Evolutionary conservation across 2,113 vertebrate genomes (phyloP).

Genomic region (Eublepharis macularius): DNA sequence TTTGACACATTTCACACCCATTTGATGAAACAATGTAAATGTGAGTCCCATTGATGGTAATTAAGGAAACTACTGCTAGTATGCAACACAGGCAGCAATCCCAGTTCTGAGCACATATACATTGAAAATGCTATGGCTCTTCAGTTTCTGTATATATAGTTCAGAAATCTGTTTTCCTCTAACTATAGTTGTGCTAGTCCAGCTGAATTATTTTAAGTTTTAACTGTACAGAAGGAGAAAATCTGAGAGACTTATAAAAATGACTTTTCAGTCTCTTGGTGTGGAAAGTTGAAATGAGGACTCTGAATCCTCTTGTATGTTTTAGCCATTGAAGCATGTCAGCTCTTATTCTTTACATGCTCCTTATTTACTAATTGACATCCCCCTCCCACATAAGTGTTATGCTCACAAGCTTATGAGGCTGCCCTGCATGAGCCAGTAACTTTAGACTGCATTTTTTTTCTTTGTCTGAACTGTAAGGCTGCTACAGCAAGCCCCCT

Average conservation of each 20-base stretch:
- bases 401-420: not conserved
- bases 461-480: not conserved
- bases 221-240: not conserved
- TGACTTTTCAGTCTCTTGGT: not conserved
- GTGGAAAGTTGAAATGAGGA: not conserved
- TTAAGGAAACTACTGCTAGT: not conserved
- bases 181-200: not conserved
- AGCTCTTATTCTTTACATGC: not conserved
- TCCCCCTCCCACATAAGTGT: not conserved
- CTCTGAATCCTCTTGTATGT: not conserved
- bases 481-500: not conserved
- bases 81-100: too few relatives aligned
- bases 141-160: not conserved
- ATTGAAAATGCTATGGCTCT: not conserved
- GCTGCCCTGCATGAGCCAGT: not conserved
- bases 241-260: not conserved
- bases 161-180: not conserved
- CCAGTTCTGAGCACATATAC: not conserved
- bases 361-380: not conserved
- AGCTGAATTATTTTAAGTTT: not conserved
- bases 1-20: not conserved
- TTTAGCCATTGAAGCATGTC: not conserved
- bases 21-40: not conserved
- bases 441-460: not conserved
- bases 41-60: not conserved